Evolutionary conservation across 53 echinoderm and acorn worm genomes (phyloP).

Genomic region (Crossaster papposus): DNA sequence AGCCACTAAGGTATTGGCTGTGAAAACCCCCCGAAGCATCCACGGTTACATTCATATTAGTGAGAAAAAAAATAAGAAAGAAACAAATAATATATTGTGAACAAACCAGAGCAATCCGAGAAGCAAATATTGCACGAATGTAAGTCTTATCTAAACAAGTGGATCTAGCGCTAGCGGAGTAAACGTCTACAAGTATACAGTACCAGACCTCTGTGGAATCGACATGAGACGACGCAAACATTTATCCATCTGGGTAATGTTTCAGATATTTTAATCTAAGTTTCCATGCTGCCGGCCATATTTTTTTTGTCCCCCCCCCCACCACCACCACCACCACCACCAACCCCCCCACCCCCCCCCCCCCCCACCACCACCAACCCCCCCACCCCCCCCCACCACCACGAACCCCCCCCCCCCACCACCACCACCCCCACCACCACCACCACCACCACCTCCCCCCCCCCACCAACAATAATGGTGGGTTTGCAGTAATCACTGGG

Average conservation of each 20-base stretch:
- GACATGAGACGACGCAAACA: constrained; percentile 46
- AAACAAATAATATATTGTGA: constrained; percentile 21
- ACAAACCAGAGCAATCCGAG: constrained; percentile 5
- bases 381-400: no score
- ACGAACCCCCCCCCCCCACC: no score
- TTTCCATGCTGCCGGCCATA: constrained; percentile 13
- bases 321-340: no score
- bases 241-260: constrained; percentile 33
- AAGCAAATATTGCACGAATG: constrained; percentile 45
- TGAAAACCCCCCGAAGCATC: constrained; percentile 10
- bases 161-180: not conserved
- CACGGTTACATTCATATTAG: not conserved
- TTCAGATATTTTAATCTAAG: constrained; percentile 52
- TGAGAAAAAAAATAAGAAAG: no score
- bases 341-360: no score
- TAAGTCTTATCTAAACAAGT: constrained; percentile 45
- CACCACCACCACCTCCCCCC: no score
- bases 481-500: constrained; percentile 11
- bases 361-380: no score
- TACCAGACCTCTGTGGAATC: not conserved
- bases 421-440: no score
- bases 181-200: no score
- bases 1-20: constrained; percentile 43
- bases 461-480: no score
- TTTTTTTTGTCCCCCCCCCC: not conserved